A percentile compares a stretch with the other conserved stretches of the same genome.
Evolutionary conservation across 2,797 vertebrate genomes (phyloP).

Genomic region (Mus caroli): DNA sequence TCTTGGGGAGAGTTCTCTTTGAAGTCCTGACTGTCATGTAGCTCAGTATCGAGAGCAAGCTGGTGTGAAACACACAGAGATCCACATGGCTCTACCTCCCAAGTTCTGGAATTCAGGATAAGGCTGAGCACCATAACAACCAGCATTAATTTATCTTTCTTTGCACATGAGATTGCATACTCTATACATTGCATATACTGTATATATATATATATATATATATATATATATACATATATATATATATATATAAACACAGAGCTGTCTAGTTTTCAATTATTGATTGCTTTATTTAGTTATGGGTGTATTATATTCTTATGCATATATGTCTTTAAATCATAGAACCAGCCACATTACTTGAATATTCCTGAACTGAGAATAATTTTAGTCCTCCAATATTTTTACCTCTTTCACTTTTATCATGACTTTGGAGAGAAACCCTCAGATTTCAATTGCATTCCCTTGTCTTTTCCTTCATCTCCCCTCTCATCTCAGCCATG

Average conservation of each 20-base stretch:
- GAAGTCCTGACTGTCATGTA: background rate
- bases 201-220: no score
- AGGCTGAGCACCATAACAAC: background rate
- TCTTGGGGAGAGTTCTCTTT: fast-evolving
- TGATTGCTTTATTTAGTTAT: constrained; percentile 39
- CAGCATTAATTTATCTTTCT: background rate
- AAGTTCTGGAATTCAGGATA: background rate
- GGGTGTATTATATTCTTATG: constrained; percentile 5
- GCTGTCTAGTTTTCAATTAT: background rate
- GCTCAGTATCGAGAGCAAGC: background rate
- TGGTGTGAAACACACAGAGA: background rate
- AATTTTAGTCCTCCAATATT: constrained; percentile 36
- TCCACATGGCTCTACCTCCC: background rate
- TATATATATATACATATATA: no score
- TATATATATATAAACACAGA: background rate
- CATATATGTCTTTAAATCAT: constrained; percentile 51
- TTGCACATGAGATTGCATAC: background rate
- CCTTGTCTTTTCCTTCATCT: background rate
- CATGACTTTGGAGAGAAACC: background rate
- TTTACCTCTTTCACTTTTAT: constrained; percentile 35
- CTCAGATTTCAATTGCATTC: constrained; percentile 1
- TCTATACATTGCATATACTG: background rate
- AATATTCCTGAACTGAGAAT: constrained; percentile 6
- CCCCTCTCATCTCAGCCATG: background rate
- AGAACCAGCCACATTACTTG: background rate